phyloP scores from a whole-genome alignment of 2,113 vertebrate genomes.

The Tiliqua scincoides region DNA sequence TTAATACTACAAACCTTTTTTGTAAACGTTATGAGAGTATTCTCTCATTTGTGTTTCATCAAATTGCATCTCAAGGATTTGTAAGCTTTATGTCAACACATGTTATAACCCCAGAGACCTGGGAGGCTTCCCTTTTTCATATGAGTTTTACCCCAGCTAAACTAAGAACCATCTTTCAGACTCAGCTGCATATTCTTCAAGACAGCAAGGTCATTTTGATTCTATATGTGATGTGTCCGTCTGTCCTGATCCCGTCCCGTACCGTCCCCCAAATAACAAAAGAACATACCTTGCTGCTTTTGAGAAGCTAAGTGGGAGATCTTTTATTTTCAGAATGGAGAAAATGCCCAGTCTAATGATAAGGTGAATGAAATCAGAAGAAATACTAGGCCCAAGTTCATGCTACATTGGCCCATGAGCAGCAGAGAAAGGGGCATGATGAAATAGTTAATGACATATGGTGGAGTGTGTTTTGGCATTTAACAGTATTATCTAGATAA shows the following conservation, averaged over 20 bases:
- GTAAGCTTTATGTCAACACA: background rate
- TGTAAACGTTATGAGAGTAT: background rate
- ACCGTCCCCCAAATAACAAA: background rate
- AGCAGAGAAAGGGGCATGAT: background rate
- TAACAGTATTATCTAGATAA: background rate
- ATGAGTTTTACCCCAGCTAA: background rate
- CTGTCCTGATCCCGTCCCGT: no score
- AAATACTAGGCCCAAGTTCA: background rate
- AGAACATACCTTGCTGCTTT: background rate
- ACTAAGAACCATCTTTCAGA: background rate
- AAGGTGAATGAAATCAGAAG: background rate
- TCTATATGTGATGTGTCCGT: background rate
- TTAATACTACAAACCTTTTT: background rate
- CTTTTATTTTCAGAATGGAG: conserved; percentile 18
- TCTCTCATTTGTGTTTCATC: background rate
- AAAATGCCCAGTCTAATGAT: background rate
- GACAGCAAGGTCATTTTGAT: background rate
- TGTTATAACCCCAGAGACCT: background rate
- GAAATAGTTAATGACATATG: background rate
- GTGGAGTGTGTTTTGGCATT: background rate
- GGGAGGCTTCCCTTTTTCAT: background rate
- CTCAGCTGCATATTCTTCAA: background rate
- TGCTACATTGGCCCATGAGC: background rate
- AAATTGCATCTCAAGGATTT: background rate
- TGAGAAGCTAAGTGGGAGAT: background rate